Base-by-base conservation (phyloP, 1,140 invertebrate species). In the Hyles euphorbiae region DNA sequence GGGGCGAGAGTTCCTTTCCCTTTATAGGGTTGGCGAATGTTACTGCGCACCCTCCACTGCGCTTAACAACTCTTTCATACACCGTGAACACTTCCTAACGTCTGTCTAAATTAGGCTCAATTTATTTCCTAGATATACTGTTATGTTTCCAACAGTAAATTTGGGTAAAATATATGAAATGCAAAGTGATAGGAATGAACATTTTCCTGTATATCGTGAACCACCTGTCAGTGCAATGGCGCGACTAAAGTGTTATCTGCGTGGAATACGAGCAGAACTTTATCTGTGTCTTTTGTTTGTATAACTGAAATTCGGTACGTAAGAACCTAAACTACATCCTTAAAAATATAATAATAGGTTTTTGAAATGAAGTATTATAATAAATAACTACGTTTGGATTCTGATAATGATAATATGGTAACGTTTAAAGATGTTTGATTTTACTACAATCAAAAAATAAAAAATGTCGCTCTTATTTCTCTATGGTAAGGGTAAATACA, bases 41-140 rank as follows among this genome's bases (percentile, higher is more conserved):
- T 78, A 76, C 81, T 83, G 83, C 83, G 81, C 83, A 83, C 61
- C 72, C 75, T 69, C 56, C 45, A 60, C 77, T 77, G 83, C 81
- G 81, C 78, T 74, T 72, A 49, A 59, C 64, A 58, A 51, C 58
- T 68, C 34, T 61, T 44, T 43, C 54, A 65, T 63, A 58, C 66
- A 63, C 63, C 62, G 56, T 54, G 22, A 22, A 22, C 22, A 72
- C 67, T 74, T 72, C 64, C 64, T 61, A 34, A 54, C 10, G 32
- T 34, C 3, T 9, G 7, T 6, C 5, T 9, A 10, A 8, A 10
- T 52, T 52, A n/a, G 1, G 3, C 34, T 34, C 32, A 10, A 52
- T 52, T 52, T 52, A n/a, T 32, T 11, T 48, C n/a, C 9, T 11
- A n/a, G n/a, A 6, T 11, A n/a, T 6, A 3, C 8, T 5, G 22